A percentile compares a stretch with the other conserved stretches of the same genome.
Conservation (phyloP, 2,113 vertebrate species). For the Pavo muticus region DNA sequence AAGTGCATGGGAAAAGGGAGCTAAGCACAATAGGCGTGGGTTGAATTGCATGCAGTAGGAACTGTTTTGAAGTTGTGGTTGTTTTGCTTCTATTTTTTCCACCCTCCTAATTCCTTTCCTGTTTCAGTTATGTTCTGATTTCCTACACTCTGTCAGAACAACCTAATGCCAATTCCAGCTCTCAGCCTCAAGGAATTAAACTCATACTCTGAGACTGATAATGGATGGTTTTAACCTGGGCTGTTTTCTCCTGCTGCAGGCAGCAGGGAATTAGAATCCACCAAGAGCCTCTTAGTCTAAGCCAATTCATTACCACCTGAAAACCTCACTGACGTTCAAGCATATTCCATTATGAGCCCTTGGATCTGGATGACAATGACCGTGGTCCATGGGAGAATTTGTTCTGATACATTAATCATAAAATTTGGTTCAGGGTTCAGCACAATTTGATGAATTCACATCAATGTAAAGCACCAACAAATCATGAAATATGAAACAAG, state of each 20-base stretch:
- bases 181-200: not conserved
- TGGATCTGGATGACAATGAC: not conserved
- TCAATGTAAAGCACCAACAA: not conserved
- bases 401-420: not conserved
- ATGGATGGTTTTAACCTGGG: not conserved
- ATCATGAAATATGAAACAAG: not conserved
- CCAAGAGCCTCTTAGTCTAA: not conserved
- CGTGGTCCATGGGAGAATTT: not conserved
- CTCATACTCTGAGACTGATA: not conserved
- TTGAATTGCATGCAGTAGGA: slow-evolving; percentile 45
- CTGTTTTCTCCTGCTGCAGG: not conserved
- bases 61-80: not conserved
- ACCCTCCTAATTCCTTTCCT: slow-evolving; percentile 6
- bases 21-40: slow-evolving; percentile 22
- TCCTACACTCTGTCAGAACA: not conserved
- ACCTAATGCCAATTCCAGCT: not conserved
- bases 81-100: slow-evolving; percentile 21
- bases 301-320: accelerated
- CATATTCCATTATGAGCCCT: not conserved
- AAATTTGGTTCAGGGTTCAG: not conserved
- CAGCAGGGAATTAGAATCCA: not conserved
- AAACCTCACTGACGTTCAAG: accelerated
- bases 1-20: slow-evolving; percentile 30
- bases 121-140: slow-evolving; percentile 4
- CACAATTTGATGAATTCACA: not conserved